phyloP scores from a whole-genome alignment of 2,797 vertebrate genomes.

The Brotula barbata region DNA sequence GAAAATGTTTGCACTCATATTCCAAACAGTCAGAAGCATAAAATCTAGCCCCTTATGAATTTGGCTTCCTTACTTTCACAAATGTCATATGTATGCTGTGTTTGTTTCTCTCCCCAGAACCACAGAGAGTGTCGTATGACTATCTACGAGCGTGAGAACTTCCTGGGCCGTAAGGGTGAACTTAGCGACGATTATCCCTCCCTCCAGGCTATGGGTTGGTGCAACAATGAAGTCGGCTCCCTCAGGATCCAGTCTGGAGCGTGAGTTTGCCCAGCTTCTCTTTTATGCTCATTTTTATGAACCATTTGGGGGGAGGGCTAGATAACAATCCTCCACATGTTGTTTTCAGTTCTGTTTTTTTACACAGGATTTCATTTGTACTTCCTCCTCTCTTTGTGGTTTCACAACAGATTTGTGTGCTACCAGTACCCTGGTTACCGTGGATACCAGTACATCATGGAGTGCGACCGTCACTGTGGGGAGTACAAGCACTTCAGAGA shows the following conservation, averaged over 20 bases:
- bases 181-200: conserved; percentile 90
- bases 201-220: conserved; percentile 90
- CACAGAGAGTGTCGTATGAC: conserved; percentile 84
- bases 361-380: conserved; percentile 4
- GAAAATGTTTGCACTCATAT: no score
- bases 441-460: conserved; percentile 93
- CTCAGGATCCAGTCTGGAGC: conserved; percentile 88
- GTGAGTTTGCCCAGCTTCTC: conserved; percentile 75
- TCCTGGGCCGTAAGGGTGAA: conserved; percentile 91
- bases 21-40: no score
- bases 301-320: no score
- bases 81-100: no score
- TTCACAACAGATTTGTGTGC: conserved; percentile 86
- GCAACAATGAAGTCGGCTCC: conserved; percentile 91
- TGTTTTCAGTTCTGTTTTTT: no score
- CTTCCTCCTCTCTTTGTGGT: conserved; percentile 19
- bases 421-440: conserved; percentile 94
- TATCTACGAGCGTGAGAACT: conserved; percentile 88
- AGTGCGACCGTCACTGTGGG: conserved; percentile 89
- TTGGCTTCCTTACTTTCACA: no score
- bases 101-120: conserved; percentile 64
- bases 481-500: conserved; percentile 93
- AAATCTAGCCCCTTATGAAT: no score
- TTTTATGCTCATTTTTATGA: conserved; percentile 1
- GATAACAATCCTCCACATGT: no score